phyloP scores from a whole-genome alignment of 2,888 invertebrate genomes.

The Abscondita cerata region DNA sequence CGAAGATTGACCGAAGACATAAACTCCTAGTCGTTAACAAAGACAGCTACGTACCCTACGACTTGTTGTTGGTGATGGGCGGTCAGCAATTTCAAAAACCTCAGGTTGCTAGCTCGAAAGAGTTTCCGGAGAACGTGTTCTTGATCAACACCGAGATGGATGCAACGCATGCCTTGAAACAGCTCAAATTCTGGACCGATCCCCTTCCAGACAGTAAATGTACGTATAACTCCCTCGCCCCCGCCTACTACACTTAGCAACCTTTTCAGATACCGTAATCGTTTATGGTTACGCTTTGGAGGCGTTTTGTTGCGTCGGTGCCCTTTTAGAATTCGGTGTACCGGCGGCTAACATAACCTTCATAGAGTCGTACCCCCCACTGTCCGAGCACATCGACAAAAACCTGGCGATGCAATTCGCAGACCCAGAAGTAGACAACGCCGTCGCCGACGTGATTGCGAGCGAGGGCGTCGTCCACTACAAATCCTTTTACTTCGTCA shows the following conservation, averaged over 20 bases:
- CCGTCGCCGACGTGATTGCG: slow-evolving; percentile 55
- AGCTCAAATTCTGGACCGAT: slow-evolving; percentile 47
- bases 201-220: slow-evolving; percentile 3
- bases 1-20: slow-evolving; percentile 58
- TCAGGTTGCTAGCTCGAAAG: slow-evolving; percentile 51
- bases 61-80: slow-evolving; percentile 63
- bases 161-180: slow-evolving; percentile 60
- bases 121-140: slow-evolving; percentile 67
- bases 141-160: slow-evolving; percentile 66
- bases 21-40: slow-evolving; percentile 65
- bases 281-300: slow-evolving; percentile 74
- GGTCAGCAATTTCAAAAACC: slow-evolving; percentile 67
- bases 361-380: slow-evolving; percentile 64
- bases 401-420: slow-evolving; percentile 45
- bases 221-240: slow-evolving; percentile 12
- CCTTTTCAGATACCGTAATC: slow-evolving; percentile 61
- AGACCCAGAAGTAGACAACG: slow-evolving; percentile 62
- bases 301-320: slow-evolving; percentile 70
- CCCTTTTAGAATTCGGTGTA: slow-evolving; percentile 67
- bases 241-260: too few species aligned
- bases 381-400: slow-evolving; percentile 41
- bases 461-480: slow-evolving; percentile 58
- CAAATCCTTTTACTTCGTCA: slow-evolving; percentile 63
- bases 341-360: slow-evolving; percentile 64
- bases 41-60: slow-evolving; percentile 59